phyloP scores from a whole-genome alignment of 2,888 invertebrate species.

The Odontocolon sp. region DNA sequence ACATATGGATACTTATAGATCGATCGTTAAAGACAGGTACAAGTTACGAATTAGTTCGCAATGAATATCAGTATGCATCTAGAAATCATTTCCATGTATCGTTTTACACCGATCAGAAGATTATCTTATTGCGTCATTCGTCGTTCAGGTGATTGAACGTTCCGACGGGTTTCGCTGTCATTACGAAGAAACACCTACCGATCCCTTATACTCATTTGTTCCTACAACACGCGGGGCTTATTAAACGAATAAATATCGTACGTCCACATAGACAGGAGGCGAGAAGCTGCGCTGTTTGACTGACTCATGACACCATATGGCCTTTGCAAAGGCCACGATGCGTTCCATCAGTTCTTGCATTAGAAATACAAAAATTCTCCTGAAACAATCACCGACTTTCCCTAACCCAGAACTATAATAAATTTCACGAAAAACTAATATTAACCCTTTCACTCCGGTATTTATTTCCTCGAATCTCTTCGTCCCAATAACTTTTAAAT shows the following conservation, averaged over 20 bases:
- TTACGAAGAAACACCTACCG: slow-evolving; percentile 15
- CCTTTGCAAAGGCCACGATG: slow-evolving; percentile 50
- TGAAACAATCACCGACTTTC: slow-evolving; percentile 6
- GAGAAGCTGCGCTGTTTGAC: slow-evolving; percentile 20
- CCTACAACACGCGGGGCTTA: slow-evolving; percentile 17
- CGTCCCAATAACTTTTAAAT: too few relatives aligned
- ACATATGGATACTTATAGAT: neutral
- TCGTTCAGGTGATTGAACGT: slow-evolving; percentile 22
- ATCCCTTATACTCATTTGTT: neutral
- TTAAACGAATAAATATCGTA: slow-evolving; percentile 27
- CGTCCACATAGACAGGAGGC: neutral
- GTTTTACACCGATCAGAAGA: neutral
- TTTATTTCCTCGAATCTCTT: too few relatives aligned
- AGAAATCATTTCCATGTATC: slow-evolving; percentile 15
- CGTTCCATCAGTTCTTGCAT: neutral
- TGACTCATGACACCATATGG: slow-evolving; percentile 51
- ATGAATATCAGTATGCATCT: neutral
- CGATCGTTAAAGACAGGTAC: neutral
- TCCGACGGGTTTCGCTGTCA: slow-evolving; percentile 15
- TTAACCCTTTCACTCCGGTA: too few relatives aligned
- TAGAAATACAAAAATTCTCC: neutral
- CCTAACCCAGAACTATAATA: neutral
- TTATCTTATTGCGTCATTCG: slow-evolving; percentile 9
- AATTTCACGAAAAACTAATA: neutral
- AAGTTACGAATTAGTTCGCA: slow-evolving; percentile 29